phyloP scores from a whole-genome alignment of 1,140 invertebrate genomes.

The Scylla paramamosain region DNA sequence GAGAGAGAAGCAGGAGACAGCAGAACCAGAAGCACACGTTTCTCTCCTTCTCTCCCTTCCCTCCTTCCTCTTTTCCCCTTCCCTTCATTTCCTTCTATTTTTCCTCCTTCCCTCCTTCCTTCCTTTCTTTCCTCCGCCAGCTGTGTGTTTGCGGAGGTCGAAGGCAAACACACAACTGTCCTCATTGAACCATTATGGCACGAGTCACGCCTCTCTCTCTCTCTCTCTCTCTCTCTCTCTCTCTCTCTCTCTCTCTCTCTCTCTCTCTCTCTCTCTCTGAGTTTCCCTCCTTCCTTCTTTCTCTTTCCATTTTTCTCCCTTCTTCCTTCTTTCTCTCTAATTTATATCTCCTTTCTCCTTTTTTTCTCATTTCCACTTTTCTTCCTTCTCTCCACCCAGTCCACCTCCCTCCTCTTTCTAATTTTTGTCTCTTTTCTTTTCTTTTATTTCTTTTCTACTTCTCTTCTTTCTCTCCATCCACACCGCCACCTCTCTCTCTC shows the following conservation, averaged over 20 bases:
- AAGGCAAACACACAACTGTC: not conserved
- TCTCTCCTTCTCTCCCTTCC: too few relatives aligned
- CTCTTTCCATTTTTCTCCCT: not conserved
- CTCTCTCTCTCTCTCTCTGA: not conserved
- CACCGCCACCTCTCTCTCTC: too few relatives aligned
- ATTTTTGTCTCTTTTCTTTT: too few relatives aligned
- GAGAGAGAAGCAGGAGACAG: too few relatives aligned
- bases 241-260: not conserved
- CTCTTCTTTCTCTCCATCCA: too few relatives aligned
- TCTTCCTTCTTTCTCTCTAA: not conserved
- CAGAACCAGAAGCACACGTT: too few relatives aligned
- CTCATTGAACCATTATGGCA: not conserved
- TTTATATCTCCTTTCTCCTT: not conserved
- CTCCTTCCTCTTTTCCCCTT: not conserved
- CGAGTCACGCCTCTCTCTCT: not conserved
- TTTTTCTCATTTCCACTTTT: too few relatives aligned
- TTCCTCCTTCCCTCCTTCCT: not conserved
- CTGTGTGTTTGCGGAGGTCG: not conserved
- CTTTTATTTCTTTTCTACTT: too few relatives aligned
- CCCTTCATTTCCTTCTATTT: not conserved
- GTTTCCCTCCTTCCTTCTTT: not conserved
- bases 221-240: too few relatives aligned
- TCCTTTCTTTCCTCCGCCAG: not conserved
- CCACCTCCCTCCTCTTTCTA: too few relatives aligned
- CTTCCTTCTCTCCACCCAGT: too few relatives aligned